These are phyloP conservation scores for Argyrosomus regius DNA, from an alignment of 2,797 vertebrate genomes.

Conservation along the genomic window DNA sequence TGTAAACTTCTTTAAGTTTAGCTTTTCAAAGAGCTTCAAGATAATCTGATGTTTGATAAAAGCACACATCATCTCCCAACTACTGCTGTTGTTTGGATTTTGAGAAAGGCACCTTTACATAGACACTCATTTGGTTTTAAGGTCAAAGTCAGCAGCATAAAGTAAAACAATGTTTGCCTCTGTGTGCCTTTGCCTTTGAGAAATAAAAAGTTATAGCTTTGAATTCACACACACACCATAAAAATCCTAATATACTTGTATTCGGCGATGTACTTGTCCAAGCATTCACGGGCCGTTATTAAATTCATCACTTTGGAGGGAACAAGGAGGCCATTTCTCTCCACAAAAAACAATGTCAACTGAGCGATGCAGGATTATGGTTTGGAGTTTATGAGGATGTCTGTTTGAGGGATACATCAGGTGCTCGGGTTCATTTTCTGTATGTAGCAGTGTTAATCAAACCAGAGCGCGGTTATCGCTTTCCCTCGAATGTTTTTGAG, in stretches of 20 bases:
- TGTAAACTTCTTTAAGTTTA: not conserved
- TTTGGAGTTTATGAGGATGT: conserved; percentile 38
- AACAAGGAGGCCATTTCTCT: conserved; percentile 39
- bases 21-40: not conserved
- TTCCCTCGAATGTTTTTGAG: not conserved
- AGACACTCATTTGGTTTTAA: conserved; percentile 26
- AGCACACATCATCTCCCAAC: not conserved
- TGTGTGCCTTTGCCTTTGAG: conserved; percentile 20
- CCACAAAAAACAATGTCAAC: conserved; percentile 31
- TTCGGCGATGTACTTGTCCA: conserved; percentile 2
- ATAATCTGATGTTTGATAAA: conserved; percentile 19
- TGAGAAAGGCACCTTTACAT: conserved; percentile 30
- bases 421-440: conserved; percentile 16
- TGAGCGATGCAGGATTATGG: conserved; percentile 35
- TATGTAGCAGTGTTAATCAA: conserved; percentile 18
- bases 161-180: conserved; percentile 29
- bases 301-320: conserved; percentile 43
- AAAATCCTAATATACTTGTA: conserved; percentile 30
- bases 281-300: conserved; percentile 26
- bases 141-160: conserved; percentile 29
- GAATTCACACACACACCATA: conserved; percentile 39
- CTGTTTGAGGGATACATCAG: conserved; percentile 37
- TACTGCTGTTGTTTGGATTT: conserved; percentile 4
- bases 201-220: conserved; percentile 42
- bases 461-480: not conserved